Base-by-base conservation (phyloP, 2,797 vertebrate species). In the Podarcis lilfordi region DNA sequence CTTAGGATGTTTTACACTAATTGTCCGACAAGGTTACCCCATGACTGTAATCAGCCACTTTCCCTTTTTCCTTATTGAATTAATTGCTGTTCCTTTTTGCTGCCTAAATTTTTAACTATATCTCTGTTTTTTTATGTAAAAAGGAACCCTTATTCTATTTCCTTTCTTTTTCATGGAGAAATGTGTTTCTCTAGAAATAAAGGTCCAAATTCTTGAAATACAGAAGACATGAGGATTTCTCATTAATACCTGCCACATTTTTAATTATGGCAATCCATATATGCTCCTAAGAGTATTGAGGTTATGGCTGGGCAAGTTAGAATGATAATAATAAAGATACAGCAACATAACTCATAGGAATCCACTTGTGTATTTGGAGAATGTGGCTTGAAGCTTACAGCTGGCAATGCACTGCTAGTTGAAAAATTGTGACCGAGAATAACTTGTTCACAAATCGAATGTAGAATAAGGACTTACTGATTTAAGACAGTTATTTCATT, bases 151-250 rank as follows among this genome's bases (percentile, higher is more conserved):
- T 86, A 89, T 95, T 95, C 94, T 94, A 83, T 92, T 92, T 96
- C 91, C 95, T 91, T 90, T 96, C 95, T 90, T 74, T 89, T 96
- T 88, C 95, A 91, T 93, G 90, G 95, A 94, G 93, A 96, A 95
- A 89, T 92, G 94, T 93, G 92, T 94, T 96, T 82, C 87, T 87
- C 91, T 86, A 86, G 94, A 96, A 96, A 94, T 94, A 94, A 95
- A 91, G 1, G 1, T 84, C 25, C 66, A 80, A 80, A 88, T 93
- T 85, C n/a, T 88, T n/a, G 84, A 50, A 89, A 91, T 86, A 55
- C 89, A 81, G 88, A 66, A 82, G 61, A 86, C 11, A 88, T 72
- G 82, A 87, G 15, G 3, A 37, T 59, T 55, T 87, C 72, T 90
- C 86, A 32, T 1, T 50, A 71, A 32, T 71, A 71, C 5, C 8